Base-by-base conservation (phyloP, 2,113 vertebrate genomes). In the Bagarius yarrelli region DNA sequence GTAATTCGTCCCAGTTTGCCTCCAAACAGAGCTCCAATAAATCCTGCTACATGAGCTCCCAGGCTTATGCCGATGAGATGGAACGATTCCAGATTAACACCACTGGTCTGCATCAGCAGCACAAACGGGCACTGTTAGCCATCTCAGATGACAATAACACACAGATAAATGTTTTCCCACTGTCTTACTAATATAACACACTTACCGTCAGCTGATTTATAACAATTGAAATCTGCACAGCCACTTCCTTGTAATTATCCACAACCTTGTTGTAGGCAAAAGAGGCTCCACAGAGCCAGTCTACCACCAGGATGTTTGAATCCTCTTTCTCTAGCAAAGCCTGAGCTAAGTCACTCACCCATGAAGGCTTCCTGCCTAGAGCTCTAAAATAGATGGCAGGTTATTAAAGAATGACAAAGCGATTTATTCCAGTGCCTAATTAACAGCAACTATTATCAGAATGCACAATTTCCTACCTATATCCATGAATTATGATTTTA, bases 11-110 rank as follows among this genome's bases (percentile, higher is more conserved):
- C 98, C n/a, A 99, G 90, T 74, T 85, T 95, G 70, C 98, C 96
- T 4, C 89, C 86, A 0, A 95, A 95, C 59, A 97, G 90, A 12
- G 95, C 93, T 59, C 98, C 98, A 25, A 98, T 95, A 71, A 95
- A 93, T 57, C 97, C 97, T 9, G 93, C 94, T 0, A 98, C 95
- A 0, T 99, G 97, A 0, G 97, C 97, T 55, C 98, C 98, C 0
- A 99, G 93, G 87, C 97, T 99, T 34, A 98, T 84, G 5, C 97
- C 97, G 56, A 99, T 96, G 80, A 99, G 92, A 90, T 99, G 98
- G 85, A 98, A 90, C 3, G 95, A 95, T 79, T 94, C 89, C n/a
- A 93, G 75, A 0, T 89, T 90, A 71, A 89, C 91, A 60, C 96
- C 96, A 27, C 94, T 85, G 32, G 79, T 87, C 98, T 99, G 88